A percentile compares a stretch with the other conserved stretches of the same genome.
Conservation (phyloP, 2,113 vertebrate species). For the Erinaceus europaeus region DNA sequence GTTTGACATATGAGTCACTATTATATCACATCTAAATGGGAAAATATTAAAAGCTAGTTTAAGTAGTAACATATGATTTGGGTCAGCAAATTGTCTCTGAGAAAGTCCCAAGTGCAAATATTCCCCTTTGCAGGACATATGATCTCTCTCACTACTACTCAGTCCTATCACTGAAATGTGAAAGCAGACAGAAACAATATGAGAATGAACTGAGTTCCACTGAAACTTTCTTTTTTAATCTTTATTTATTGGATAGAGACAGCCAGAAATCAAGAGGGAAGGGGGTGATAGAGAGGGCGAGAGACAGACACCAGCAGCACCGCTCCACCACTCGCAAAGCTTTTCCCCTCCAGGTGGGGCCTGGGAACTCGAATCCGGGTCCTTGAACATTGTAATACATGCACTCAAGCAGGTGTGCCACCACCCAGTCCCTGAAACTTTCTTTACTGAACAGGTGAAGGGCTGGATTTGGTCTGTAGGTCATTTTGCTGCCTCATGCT, state of each 20-base stretch:
- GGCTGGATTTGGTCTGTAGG: background rate
- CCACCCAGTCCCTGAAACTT: no score
- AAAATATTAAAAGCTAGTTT: slow-evolving; percentile 30
- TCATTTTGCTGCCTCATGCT: background rate
- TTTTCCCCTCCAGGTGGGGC: no score
- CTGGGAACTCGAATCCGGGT: no score
- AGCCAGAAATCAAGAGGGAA: no score
- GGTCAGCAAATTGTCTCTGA: slow-evolving; percentile 11
- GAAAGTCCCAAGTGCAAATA: background rate
- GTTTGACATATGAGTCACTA: slow-evolving; percentile 26
- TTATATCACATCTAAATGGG: slow-evolving; percentile 45
- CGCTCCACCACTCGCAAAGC: no score
- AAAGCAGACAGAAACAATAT: background rate
- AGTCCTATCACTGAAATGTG: background rate
- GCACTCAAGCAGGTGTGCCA: no score
- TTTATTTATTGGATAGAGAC: no score
- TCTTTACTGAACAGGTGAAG: background rate
- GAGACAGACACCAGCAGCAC: no score
- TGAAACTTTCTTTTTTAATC: background rate
- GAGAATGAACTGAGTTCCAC: background rate
- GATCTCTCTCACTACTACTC: background rate
- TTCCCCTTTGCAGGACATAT: background rate
- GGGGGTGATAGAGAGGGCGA: no score
- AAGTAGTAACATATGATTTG: background rate
- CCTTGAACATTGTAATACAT: no score